These are phyloP conservation scores for Tenthredo scrophulariae DNA, from an alignment of 2,888 invertebrate genomes.

Conservation along the genomic window DNA sequence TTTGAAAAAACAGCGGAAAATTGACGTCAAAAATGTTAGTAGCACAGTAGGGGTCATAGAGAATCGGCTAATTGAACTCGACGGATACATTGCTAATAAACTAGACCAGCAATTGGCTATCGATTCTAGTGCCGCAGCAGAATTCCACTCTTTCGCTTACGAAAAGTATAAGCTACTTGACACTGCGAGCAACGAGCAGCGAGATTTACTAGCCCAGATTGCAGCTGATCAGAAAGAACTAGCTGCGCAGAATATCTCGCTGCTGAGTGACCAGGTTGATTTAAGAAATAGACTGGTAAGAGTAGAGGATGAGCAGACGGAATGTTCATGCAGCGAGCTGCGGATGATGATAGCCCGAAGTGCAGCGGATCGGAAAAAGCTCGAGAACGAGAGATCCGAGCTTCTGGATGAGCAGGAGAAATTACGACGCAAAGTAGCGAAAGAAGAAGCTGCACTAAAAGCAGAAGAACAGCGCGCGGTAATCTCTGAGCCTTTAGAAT, in stretches of 20 bases:
- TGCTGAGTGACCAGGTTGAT: not conserved
- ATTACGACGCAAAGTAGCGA: no score
- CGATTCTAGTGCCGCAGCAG: not conserved
- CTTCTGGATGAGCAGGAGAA: not conserved
- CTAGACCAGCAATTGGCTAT: not conserved
- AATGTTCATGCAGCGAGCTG: not conserved
- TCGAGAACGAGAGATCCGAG: not conserved
- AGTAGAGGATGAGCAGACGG: conserved; percentile 1
- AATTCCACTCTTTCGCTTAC: not conserved
- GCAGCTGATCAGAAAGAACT: not conserved
- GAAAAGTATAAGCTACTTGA: not conserved
- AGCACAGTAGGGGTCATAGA: not conserved
- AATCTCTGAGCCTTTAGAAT: not conserved
- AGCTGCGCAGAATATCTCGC: not conserved
- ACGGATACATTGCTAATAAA: not conserved
- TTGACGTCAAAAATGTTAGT: no score
- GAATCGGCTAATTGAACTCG: not conserved
- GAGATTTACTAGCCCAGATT: not conserved
- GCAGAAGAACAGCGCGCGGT: not conserved
- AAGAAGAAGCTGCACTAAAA: not conserved
- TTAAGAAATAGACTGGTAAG: not conserved
- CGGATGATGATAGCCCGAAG: not conserved
- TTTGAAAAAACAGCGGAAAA: no score
- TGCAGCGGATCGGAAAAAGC: not conserved
- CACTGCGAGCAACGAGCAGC: not conserved